Percentiles rank a stretch among this genome's conserved stretches.
Evolutionary conservation across 2,888 invertebrate genomes (phyloP).

Genomic region (Sesia apiformis): DNA sequence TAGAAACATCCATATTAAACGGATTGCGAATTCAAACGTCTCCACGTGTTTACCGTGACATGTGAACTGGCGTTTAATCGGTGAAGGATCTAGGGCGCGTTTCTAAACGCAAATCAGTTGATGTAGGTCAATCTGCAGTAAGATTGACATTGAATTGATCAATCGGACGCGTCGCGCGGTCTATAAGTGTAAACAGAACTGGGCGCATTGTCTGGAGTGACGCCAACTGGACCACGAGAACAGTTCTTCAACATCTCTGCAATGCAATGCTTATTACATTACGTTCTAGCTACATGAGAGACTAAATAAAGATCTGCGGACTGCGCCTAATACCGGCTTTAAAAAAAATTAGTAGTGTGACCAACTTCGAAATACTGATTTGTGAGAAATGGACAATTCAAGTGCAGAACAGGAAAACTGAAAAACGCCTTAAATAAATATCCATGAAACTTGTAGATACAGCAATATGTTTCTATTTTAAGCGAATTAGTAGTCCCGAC

Average conservation of each 20-base stretch:
- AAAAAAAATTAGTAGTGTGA: too few species aligned
- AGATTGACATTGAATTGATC: constrained; percentile 54
- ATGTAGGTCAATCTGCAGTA: constrained; percentile 33
- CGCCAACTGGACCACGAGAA: constrained; percentile 40
- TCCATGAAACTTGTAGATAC: too few species aligned
- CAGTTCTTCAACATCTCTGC: background rate
- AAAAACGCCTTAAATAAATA: too few species aligned
- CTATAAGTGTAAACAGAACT: constrained; percentile 24
- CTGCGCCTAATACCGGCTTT: background rate
- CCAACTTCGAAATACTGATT: too few species aligned
- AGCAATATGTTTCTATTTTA: too few species aligned
- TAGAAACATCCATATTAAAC: too few species aligned
- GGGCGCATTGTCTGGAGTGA: constrained; percentile 28
- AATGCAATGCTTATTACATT: background rate
- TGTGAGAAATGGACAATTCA: too few species aligned
- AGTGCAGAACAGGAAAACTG: too few species aligned
- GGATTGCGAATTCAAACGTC: too few species aligned
- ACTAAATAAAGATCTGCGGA: background rate
- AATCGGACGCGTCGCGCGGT: constrained; percentile 30
- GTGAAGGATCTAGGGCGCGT: background rate
- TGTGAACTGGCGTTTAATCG: background rate
- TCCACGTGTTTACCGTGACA: too few species aligned
- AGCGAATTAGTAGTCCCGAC: too few species aligned
- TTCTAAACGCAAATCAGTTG: background rate
- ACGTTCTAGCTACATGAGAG: background rate